Conservation (phyloP, 2,113 vertebrate genomes). For the Platichthys stellatus region DNA sequence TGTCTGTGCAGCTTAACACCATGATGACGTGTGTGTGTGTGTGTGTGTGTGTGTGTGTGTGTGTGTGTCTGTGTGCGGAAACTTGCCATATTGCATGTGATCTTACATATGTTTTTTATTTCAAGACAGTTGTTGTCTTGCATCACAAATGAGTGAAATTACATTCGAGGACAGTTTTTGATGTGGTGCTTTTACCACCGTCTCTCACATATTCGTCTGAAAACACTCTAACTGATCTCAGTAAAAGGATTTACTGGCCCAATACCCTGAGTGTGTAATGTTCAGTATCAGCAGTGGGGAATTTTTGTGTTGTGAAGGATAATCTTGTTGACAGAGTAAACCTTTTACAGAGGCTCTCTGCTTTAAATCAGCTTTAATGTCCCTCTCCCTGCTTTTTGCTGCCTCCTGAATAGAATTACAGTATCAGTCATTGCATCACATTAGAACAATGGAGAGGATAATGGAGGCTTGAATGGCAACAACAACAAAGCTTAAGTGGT, state of each 20-base stretch:
- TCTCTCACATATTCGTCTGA: not conserved
- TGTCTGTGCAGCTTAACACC: conserved; percentile 6
- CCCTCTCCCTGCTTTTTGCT: conserved; percentile 12
- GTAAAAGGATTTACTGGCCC: not conserved
- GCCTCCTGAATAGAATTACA: conserved; percentile 2
- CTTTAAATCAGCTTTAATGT: conserved; percentile 12
- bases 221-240: not conserved
- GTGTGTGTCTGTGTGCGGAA: not conserved
- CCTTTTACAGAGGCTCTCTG: conserved; percentile 5
- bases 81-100: too few species aligned
- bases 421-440: conserved; percentile 21
- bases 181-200: not conserved
- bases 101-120: not conserved
- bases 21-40: not conserved
- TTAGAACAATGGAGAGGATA: conserved; percentile 25
- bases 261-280: not conserved
- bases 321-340: conserved; percentile 23
- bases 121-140: not conserved
- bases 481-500: conserved; percentile 22
- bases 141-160: not conserved
- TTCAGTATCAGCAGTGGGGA: not conserved
- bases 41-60: not conserved
- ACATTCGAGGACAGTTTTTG: not conserved
- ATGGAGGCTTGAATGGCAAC: conserved; percentile 28
- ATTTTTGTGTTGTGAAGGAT: not conserved